Percentiles rank a stretch among this genome's conserved stretches.
Conservation (phyloP, 2,888 invertebrate species). For the Ashinkailepas kermadecensis region DNA sequence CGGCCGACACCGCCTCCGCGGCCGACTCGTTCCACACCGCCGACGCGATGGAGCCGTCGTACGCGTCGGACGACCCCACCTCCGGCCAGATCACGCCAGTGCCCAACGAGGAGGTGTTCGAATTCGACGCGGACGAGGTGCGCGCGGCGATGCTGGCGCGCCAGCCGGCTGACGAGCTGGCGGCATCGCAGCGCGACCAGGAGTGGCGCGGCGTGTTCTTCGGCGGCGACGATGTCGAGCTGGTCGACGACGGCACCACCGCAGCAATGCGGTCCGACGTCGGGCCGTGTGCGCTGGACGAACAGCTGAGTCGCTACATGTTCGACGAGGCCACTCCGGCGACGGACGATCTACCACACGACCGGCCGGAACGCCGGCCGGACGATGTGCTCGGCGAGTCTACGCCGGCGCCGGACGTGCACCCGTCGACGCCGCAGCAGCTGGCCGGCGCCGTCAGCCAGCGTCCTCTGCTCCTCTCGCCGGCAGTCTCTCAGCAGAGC, state of each 20-base stretch:
- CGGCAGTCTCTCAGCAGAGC: constrained; percentile 4
- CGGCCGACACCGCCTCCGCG: not conserved
- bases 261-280: not conserved
- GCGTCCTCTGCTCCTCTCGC: not conserved
- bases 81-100: constrained; percentile 16
- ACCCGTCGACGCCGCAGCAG: not conserved
- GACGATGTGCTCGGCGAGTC: not conserved
- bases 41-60: constrained; percentile 2
- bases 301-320: not conserved
- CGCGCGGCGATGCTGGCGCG: no score
- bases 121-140: not conserved
- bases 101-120: constrained; percentile 1
- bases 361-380: not conserved
- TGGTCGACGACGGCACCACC: not conserved
- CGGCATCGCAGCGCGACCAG: not conserved
- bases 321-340: not conserved
- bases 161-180: no score
- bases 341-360: no score
- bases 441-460: not conserved
- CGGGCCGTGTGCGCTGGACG: not conserved
- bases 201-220: not conserved
- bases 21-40: constrained; percentile 19
- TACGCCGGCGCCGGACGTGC: not conserved
- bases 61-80: not conserved
- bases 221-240: not conserved